Conservation (phyloP, 2,888 invertebrate species). For the Sinopyrophorus schimmeli region DNA sequence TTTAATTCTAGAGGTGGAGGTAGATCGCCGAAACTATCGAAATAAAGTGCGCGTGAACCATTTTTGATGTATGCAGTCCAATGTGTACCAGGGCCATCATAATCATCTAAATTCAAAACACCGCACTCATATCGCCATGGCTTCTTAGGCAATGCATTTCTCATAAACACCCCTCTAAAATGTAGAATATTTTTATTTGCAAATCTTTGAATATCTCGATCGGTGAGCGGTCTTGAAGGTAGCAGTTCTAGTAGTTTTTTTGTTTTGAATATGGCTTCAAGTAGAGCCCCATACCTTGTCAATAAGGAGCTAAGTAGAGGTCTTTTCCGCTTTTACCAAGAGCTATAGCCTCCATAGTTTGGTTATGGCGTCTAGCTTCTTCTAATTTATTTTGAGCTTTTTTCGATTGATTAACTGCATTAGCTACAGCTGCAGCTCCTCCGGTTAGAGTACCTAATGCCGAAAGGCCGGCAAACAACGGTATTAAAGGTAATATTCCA, state of each 20-base stretch:
- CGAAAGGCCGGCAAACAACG: conserved; percentile 45
- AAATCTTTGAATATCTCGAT: conserved; percentile 34
- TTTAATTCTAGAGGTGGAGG: conserved; percentile 37
- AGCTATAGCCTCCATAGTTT: conserved; percentile 39
- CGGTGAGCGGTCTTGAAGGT: conserved; percentile 35
- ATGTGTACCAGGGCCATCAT: conserved; percentile 43
- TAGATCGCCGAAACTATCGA: conserved; percentile 49
- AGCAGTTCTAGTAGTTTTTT: conserved; percentile 27
- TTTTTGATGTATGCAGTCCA: conserved; percentile 48
- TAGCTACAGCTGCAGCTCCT: conserved; percentile 37
- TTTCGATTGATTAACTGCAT: conserved; percentile 38
- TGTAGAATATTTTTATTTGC: conserved; percentile 26
- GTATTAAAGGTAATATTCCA: conserved; percentile 46
- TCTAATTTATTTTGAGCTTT: conserved; percentile 33
- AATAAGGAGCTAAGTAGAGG: conserved; percentile 35
- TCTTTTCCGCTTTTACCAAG: conserved; percentile 33
- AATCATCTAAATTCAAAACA: conserved; percentile 43
- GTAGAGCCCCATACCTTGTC: conserved; percentile 18
- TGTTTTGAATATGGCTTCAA: conserved; percentile 22
- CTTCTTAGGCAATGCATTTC: conserved; percentile 26
- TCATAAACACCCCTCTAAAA: conserved; percentile 43
- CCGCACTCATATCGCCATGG: conserved; percentile 37
- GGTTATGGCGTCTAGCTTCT: conserved; percentile 41
- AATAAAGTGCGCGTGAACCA: conserved; percentile 42
- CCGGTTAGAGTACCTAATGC: conserved; percentile 36